Conservation (phyloP, 2,113 vertebrate species). For the Cyprinus carpio region DNA sequence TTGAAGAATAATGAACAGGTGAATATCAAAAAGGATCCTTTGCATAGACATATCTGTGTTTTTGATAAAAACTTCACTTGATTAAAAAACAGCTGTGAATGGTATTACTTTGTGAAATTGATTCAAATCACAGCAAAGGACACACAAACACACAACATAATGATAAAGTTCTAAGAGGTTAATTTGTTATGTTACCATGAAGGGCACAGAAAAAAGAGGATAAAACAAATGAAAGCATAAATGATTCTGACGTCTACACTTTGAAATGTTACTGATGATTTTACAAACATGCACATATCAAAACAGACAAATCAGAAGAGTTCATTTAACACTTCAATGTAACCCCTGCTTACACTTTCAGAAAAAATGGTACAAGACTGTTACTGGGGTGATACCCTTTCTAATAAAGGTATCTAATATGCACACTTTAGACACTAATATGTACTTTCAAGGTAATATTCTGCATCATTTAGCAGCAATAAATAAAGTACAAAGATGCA, state of each 20-base stretch:
- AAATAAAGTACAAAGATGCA: no score
- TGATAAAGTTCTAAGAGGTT: slow-evolving; percentile 20
- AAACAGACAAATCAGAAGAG: not conserved
- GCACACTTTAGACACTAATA: no score
- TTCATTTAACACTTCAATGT: not conserved
- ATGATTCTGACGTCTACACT: slow-evolving; percentile 7
- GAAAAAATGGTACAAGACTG: no score
- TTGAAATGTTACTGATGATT: slow-evolving; percentile 29
- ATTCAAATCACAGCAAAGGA: slow-evolving; percentile 11
- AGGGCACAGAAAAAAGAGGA: slow-evolving; percentile 37
- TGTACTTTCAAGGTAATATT: no score
- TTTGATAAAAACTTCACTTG: slow-evolving; percentile 31
- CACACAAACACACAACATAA: not conserved
- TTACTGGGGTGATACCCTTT: no score
- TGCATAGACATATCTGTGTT: slow-evolving; percentile 15
- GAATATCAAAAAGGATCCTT: slow-evolving; percentile 32
- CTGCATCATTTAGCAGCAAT: no score
- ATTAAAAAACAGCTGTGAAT: not conserved
- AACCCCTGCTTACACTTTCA: not conserved
- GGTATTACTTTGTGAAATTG: not conserved
- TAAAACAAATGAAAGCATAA: slow-evolving; percentile 36
- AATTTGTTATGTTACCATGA: slow-evolving; percentile 1
- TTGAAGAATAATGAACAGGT: slow-evolving; percentile 27
- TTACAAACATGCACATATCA: not conserved
- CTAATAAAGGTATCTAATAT: no score